Base-by-base conservation (phyloP, 30 jellyfish, hydroid and myxozoan species). In the Morbakka virulenta region DNA sequence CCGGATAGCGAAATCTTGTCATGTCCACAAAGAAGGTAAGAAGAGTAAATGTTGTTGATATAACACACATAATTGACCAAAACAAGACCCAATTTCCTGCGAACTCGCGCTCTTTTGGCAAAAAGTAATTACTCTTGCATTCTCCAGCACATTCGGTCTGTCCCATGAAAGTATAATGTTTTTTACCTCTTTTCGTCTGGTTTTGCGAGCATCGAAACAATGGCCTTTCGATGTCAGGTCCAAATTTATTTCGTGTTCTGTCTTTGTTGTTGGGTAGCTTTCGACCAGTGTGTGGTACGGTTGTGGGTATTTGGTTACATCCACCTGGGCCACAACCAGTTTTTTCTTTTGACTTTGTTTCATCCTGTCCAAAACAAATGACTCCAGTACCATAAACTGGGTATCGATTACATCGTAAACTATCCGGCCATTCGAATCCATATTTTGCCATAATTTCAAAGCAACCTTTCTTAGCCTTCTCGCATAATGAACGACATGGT, bases 1-100 rank as follows among this genome's bases (percentile, higher is more conserved):
- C n/a, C n/a, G n/a, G n/a, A n/a, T n/a, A n/a, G n/a, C n/a, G n/a
- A 74, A 92, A 92, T 52, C 98, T 81, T 29, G 79, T 76, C 90
- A 77, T 82, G 87, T 92, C 98, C 25, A 92, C 82, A 64, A 92
- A 36, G 63, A 87, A 92, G 2, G 98, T 92, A 80, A 79, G 14
- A 50, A 92, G 62, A 17, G 97, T 92, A 68, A 92, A 92, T 4
- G 98, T 92, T 9, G 98, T 92, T 3, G 98, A 92, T 25, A 92
- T 12, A 28, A 85, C 57, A 57, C 98, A 92, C 81, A 92, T 79
- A 52, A 92, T 29, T 14, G 96, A 80, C 98, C 98, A 92, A 72
- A 92, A 92, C 9, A 92, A 53, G 35, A 92, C 93, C 98, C 98
- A 92, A 23, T 85, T 85, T 14, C 98, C 81, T 2, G 98, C 98